Evolutionary conservation across 2,888 invertebrate genomes (phyloP), one percentile per base, ranked within the genome.

Genomic region (Acanthosoma haemorrhoidale): DNA sequence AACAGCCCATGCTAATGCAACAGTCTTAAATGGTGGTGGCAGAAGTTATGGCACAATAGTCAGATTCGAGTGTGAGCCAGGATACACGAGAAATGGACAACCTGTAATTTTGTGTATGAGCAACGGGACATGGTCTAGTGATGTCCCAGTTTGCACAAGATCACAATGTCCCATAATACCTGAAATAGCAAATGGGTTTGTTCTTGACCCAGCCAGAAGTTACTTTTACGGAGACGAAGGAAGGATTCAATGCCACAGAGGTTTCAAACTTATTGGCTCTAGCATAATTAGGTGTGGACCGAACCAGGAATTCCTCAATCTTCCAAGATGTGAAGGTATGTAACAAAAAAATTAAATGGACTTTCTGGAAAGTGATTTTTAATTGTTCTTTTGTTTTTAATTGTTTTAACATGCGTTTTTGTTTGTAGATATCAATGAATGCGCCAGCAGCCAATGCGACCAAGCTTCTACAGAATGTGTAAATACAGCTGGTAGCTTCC

Each of bases 81-180:
- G 95, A 3, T 95, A 94, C 78, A 88, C 92, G 69, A 85, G 95
- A 75, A 88, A 86, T 75, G 95, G 95, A 32, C 90, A 91, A 78
- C 95, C 95, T 15, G 94, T 94, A 3, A 86, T 95, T 43, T 86
- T 94, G 38, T 96, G 95, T 79, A 94, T 94, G 93, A 94, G 94
- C 78, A 94, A 95, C 78, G 95, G 95, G 64, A 94, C 94, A 9
- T 96, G 95, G 95, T 94, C 94, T 71, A 93, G 92, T 71, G 88
- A 91, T 75, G 92, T 94, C 4, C 95, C 95, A 1, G 87, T 88
- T 4, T 95, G 95, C 80, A 86, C 91, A 36, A 86, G 87, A 76
- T 89, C 88, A 25, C 80, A 85, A 75, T 92, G 91, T 78, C 85
- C 88, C 0, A 84, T 84, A 75, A 85, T 91, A 77, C 94, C 94